Percentiles rank a stretch among this genome's conserved stretches.
Evolutionary conservation across 2,113 vertebrate species (phyloP).

Genomic region (Perca fluviatilis): DNA sequence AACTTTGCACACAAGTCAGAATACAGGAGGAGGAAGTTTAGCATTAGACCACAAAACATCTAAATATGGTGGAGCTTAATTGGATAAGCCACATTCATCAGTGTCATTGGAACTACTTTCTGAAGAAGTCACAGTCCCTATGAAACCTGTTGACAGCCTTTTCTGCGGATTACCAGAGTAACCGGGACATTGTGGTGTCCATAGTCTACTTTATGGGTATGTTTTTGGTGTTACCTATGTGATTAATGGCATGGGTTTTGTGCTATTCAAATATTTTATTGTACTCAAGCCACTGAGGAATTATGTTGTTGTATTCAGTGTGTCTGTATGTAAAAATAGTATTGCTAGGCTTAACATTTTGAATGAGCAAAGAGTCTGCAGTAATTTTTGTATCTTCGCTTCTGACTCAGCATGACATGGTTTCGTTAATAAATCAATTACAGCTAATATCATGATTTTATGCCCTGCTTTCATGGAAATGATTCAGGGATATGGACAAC

Average conservation of each 20-base stretch:
- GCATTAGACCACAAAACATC: not conserved
- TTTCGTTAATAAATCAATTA: not conserved
- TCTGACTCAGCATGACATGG: not conserved
- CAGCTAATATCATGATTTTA: not conserved
- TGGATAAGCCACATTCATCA: not conserved
- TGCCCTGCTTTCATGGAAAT: not conserved
- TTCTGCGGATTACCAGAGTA: not conserved
- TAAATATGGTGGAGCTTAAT: not conserved
- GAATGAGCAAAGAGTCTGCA: not conserved
- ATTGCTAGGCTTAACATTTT: not conserved
- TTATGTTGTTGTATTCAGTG: not conserved
- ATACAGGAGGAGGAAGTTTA: not conserved
- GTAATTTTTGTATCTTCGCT: not conserved
- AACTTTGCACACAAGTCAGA: not conserved
- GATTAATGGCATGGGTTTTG: conserved; percentile 2
- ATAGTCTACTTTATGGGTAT: not conserved
- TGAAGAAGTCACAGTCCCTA: not conserved
- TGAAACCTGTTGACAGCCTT: not conserved
- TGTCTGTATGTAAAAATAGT: not conserved
- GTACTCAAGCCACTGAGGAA: not conserved
- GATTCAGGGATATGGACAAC: not conserved
- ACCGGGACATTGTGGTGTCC: not conserved
- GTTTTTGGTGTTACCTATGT: not conserved
- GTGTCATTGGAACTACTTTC: not conserved
- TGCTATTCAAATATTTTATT: not conserved